Conservation (phyloP, 2,113 vertebrate species). For the Pomatostomus ruficeps region DNA sequence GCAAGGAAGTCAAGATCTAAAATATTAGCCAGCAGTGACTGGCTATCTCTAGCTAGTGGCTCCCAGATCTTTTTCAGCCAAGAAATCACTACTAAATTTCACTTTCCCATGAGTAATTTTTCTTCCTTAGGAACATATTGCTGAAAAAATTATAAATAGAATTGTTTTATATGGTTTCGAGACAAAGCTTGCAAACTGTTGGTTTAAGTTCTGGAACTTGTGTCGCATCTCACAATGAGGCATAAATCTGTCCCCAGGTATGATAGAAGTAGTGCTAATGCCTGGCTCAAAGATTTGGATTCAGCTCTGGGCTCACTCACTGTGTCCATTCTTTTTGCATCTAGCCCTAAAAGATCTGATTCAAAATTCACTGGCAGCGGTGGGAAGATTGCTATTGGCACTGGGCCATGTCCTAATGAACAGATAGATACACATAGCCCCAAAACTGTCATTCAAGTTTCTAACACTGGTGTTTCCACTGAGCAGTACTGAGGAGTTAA, state of each 20-base stretch:
- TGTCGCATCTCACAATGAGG: background rate
- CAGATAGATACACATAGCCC: background rate
- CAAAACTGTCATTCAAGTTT: background rate
- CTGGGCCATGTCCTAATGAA: background rate
- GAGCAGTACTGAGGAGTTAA: background rate
- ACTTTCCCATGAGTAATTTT: background rate
- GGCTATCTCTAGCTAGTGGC: background rate
- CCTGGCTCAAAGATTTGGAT: background rate
- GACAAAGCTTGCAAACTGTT: background rate
- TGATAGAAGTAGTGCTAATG: background rate
- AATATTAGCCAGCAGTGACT: background rate
- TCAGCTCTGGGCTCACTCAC: background rate
- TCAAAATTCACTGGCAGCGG: background rate
- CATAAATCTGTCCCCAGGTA: background rate
- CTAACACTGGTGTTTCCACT: background rate
- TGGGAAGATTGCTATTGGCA: background rate
- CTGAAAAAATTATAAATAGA: background rate
- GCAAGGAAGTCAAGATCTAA: background rate
- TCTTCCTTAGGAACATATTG: background rate
- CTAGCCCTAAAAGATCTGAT: background rate
- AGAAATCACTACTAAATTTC: background rate
- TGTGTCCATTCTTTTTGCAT: background rate
- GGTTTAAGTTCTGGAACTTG: background rate
- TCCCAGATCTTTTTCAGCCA: background rate
- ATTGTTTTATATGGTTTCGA: background rate